These are phyloP conservation scores for Chaetodon trifasciatus DNA, from an alignment of 2,797 vertebrate species.

Conservation along the genomic window DNA sequence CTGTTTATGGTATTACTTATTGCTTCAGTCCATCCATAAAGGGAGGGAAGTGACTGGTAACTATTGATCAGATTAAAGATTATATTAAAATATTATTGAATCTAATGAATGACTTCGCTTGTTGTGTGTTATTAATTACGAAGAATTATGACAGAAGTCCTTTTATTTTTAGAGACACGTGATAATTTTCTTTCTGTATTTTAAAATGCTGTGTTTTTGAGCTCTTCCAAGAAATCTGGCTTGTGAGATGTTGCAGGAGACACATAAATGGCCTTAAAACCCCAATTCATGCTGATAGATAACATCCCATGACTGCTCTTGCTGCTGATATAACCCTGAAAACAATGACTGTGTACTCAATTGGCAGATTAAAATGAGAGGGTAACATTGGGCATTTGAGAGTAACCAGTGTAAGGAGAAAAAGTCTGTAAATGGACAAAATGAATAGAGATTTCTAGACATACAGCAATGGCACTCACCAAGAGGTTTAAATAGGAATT, in stretches of 20 bases:
- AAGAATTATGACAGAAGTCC: not conserved
- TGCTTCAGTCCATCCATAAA: not conserved
- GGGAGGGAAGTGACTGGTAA: not conserved
- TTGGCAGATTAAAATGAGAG: not conserved
- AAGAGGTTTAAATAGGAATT: not conserved
- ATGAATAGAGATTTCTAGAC: not conserved
- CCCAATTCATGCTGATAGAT: slow-evolving; percentile 19
- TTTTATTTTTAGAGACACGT: slow-evolving; percentile 11
- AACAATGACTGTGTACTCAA: not conserved
- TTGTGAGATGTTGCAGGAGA: not conserved
- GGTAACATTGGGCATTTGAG: not conserved
- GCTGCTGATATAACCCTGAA: not conserved
- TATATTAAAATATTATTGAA: not conserved
- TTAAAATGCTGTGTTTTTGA: not conserved
- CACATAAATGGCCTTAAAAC: slow-evolving; percentile 21
- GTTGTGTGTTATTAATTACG: not conserved
- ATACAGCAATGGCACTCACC: too few species aligned
- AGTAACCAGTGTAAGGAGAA: not conserved
- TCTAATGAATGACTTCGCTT: not conserved
- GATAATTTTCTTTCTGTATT: slow-evolving; percentile 10
- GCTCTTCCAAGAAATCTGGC: not conserved
- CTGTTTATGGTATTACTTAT: not conserved
- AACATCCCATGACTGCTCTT: slow-evolving; percentile 28
- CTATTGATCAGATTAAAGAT: not conserved
- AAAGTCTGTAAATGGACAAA: not conserved